Evolutionary conservation across 1,140 invertebrate genomes (phyloP), one percentile per base, ranked within the genome.

Genomic region (Melitaea cinxia): DNA sequence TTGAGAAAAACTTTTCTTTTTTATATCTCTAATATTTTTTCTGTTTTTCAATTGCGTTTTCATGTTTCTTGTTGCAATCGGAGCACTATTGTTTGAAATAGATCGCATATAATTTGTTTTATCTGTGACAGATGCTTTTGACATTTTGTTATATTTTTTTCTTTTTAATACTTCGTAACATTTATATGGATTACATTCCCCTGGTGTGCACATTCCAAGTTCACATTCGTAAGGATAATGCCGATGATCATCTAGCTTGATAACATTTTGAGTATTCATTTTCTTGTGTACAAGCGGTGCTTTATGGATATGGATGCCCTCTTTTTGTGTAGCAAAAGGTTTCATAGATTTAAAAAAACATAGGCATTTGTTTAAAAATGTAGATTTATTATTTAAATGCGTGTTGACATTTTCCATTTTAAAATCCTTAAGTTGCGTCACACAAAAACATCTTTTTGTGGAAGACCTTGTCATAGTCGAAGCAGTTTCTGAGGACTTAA

Each of bases 201-300:
- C 72, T 23, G 70, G 74, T 14, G 65, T 55, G 61, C 72, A 77
- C 17, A 77, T 19, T 30, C 69, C 72, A 35, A 72, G 76, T 68
- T 77, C 72, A 68, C 78, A 78, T 60, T 75, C 74, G 35, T 75
- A 72, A 9, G 72, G 67, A 28, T n/a, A 5, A 21, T 9, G 42
- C 10, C 23, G 17, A 47, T 47, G 12, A 1, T 10, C 5, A 3
- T 2, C 37, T 21, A 4, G 3, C 19, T 37, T 35, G 12, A 10
- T 33, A 7, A 17, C 37, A 33, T 21, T 35, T 33, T 19, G 10
- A 70, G 49, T 52, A 54, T 50, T 19, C 12, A 4, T 47, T 47
- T 47, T 47, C n/a, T 47, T 47, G n/a, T 23, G 2, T 7, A 15
- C 7, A 52, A 15, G 15, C 1, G 12, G 23, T 5, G 10, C 26